phyloP scores from a whole-genome alignment of 2,113 vertebrate species.

The Strix aluco region DNA sequence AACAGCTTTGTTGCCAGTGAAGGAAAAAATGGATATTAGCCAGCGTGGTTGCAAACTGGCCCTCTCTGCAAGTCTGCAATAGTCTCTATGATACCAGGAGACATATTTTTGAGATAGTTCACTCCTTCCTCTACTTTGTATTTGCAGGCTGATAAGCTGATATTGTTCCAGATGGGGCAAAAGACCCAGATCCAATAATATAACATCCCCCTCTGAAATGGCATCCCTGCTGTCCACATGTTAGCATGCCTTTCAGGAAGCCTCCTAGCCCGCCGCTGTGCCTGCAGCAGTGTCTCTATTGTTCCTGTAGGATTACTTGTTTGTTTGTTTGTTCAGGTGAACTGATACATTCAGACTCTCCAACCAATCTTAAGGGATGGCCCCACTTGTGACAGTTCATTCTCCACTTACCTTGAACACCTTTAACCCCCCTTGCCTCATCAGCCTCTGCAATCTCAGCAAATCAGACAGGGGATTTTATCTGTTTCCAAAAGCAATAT shows the following conservation, averaged over 20 bases:
- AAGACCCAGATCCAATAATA: background rate
- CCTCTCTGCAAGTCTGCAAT: background rate
- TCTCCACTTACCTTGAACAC: background rate
- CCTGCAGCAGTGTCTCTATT: background rate
- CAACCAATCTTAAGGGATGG: background rate
- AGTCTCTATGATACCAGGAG: background rate
- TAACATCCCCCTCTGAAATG: fast-evolving
- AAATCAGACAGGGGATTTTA: background rate
- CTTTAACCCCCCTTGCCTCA: slow-evolving; percentile 11
- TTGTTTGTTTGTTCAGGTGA: background rate
- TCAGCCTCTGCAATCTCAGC: slow-evolving; percentile 7
- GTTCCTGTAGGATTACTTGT: background rate
- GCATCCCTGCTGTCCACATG: background rate
- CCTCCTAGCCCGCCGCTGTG: fast-evolving
- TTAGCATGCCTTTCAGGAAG: fast-evolving
- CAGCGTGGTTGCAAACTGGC: background rate
- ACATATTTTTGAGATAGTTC: background rate
- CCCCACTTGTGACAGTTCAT: background rate
- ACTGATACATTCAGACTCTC: background rate
- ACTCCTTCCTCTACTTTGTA: background rate
- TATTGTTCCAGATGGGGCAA: background rate
- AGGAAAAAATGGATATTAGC: background rate
- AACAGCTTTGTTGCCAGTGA: background rate
- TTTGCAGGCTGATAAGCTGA: background rate
- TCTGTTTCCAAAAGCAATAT: background rate